Conservation (phyloP, 2,888 invertebrate species). For the Patella caerulea region DNA sequence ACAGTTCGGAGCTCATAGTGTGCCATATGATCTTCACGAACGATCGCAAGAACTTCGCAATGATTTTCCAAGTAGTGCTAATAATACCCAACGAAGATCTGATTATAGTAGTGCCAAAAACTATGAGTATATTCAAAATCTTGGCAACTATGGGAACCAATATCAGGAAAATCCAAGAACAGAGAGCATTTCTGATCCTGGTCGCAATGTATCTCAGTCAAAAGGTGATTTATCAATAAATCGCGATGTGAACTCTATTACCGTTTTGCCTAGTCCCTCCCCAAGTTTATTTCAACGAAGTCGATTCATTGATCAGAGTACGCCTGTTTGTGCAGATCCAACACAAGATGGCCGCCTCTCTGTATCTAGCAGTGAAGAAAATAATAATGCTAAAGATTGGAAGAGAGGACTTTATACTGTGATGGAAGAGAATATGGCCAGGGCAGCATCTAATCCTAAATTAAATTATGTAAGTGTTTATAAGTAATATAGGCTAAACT, state of each 20-base stretch:
- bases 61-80: background rate
- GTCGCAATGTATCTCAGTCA: background rate
- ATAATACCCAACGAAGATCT: background rate
- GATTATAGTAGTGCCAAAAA: slow-evolving; percentile 18
- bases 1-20: slow-evolving; percentile 37
- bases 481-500: background rate
- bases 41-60: slow-evolving; percentile 4
- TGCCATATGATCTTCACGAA: slow-evolving; percentile 40
- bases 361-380: slow-evolving; percentile 3
- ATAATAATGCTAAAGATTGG: slow-evolving; percentile 24
- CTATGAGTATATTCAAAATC: slow-evolving; percentile 25
- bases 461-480: slow-evolving; percentile 4
- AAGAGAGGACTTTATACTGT: slow-evolving; percentile 35
- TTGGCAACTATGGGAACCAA: background rate
- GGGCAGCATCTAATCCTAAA: slow-evolving; percentile 5
- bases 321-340: slow-evolving; percentile 45
- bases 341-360: slow-evolving; percentile 19
- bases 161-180: background rate
- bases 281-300: slow-evolving; percentile 50
- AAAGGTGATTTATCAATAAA: background rate
- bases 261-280: slow-evolving; percentile 35
- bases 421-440: slow-evolving; percentile 31
- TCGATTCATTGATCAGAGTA: slow-evolving; percentile 56
- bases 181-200: background rate
- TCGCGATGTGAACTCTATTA: background rate